Evolutionary conservation across 2,888 invertebrate species (phyloP).

Genomic region (Spisula solida): DNA sequence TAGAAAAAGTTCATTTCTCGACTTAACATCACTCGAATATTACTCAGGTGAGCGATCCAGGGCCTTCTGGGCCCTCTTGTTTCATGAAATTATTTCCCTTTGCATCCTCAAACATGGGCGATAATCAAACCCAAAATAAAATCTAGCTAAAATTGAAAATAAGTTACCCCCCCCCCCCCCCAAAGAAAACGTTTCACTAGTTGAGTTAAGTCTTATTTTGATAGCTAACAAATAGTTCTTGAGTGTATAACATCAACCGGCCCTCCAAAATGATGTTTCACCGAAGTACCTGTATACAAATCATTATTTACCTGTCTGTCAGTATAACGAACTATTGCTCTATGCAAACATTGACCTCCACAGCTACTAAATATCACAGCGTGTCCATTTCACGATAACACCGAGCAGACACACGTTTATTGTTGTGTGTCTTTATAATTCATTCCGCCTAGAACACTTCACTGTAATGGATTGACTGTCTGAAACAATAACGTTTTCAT

Average conservation of each 20-base stretch:
- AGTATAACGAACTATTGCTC: neutral
- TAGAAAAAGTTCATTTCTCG: too few relatives aligned
- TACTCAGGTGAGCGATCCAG: too few relatives aligned
- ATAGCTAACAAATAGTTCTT: neutral
- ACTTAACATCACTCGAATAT: too few relatives aligned
- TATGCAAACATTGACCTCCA: neutral
- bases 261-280: neutral
- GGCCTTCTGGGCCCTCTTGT: too few relatives aligned
- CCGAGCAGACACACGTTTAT: neutral
- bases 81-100: too few relatives aligned
- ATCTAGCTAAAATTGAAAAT: too few relatives aligned
- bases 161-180: too few relatives aligned
- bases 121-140: too few relatives aligned
- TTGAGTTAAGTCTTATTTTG: neutral
- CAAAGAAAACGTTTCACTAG: too few relatives aligned
- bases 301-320: neutral
- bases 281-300: neutral
- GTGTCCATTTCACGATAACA: neutral
- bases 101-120: too few relatives aligned
- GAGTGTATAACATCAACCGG: too few relatives aligned
- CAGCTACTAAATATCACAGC: neutral
- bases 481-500: conserved; percentile 39
- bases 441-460: conserved; percentile 14
- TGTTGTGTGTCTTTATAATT: conserved; percentile 10
- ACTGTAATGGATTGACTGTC: conserved; percentile 24